Conservation (phyloP, 1,140 invertebrate genomes). For the Phocides pigmalion region DNA sequence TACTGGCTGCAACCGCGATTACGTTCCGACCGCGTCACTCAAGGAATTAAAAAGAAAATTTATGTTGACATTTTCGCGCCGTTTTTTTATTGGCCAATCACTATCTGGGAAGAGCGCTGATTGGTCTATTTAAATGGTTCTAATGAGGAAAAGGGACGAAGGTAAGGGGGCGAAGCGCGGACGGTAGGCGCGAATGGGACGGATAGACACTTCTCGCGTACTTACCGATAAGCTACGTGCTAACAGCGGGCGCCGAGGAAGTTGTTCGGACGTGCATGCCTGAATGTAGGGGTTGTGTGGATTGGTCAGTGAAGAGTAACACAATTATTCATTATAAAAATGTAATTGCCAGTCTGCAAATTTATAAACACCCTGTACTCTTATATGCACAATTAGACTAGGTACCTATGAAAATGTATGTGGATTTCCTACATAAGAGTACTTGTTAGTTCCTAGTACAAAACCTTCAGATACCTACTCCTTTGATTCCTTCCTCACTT, state of each 20-base stretch:
- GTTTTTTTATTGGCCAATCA: slow-evolving; percentile 77
- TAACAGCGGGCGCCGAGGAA: slow-evolving; percentile 68
- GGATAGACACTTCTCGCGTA: slow-evolving; percentile 77
- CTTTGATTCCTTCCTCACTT: too few relatives aligned
- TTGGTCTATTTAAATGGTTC: slow-evolving; percentile 77
- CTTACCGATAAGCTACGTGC: slow-evolving; percentile 72
- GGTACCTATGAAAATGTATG: too few relatives aligned
- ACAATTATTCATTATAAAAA: too few relatives aligned
- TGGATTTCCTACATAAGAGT: too few relatives aligned
- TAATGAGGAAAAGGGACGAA: slow-evolving; percentile 67
- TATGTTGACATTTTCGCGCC: slow-evolving; percentile 77
- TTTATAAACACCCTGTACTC: too few relatives aligned
- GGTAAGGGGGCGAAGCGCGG: slow-evolving; percentile 39
- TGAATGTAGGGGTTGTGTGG: slow-evolving; percentile 34
- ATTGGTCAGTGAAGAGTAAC: slow-evolving; percentile 44
- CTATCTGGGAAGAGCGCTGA: slow-evolving; percentile 53
- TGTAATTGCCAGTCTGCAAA: too few relatives aligned
- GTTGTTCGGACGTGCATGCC: slow-evolving; percentile 55
- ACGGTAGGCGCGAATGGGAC: slow-evolving; percentile 55
- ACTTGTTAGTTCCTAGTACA: too few relatives aligned
- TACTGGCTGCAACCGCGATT: background rate
- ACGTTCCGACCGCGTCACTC: slow-evolving; percentile 9
- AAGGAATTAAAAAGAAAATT: slow-evolving; percentile 66
- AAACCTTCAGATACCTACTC: too few relatives aligned
- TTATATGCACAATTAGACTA: too few relatives aligned